Conservation (phyloP, 1,140 invertebrate genomes). For the Temnothorax nylanderi region DNA sequence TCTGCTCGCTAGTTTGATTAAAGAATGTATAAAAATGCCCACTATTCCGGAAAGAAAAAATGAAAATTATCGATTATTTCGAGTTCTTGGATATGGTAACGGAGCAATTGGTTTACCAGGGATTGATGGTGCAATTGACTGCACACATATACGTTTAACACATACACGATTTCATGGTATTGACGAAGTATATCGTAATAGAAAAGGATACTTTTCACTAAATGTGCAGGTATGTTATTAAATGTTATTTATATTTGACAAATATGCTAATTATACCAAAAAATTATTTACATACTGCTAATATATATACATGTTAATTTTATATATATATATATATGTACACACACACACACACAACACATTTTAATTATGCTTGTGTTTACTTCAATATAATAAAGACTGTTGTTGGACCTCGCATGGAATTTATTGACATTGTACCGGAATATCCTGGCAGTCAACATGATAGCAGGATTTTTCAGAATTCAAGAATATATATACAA, state of each 20-base stretch:
- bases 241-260: too few relatives aligned
- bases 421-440: constrained; percentile 63
- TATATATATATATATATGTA: neutral
- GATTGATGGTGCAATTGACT: constrained; percentile 40
- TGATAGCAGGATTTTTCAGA: constrained; percentile 69
- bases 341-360: too few relatives aligned
- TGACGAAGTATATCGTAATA: constrained; percentile 56
- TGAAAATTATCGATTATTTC: constrained; percentile 50
- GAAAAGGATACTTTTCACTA: constrained; percentile 68
- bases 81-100: constrained; percentile 37
- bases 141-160: constrained; percentile 58
- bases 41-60: neutral
- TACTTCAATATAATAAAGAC: constrained; percentile 26
- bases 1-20: constrained; percentile 53
- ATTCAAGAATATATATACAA: constrained; percentile 58
- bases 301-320: neutral
- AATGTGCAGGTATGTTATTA: constrained; percentile 63
- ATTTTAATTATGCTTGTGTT: constrained; percentile 10
- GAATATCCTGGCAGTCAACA: constrained; percentile 69
- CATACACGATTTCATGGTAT: constrained; percentile 58
- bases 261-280: too few relatives aligned
- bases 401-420: neutral
- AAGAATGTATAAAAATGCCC: constrained; percentile 43
- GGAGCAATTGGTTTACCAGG: constrained; percentile 62
- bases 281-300: neutral